Conservation (phyloP, 2,888 invertebrate genomes). For the Mythimna vitellina region DNA sequence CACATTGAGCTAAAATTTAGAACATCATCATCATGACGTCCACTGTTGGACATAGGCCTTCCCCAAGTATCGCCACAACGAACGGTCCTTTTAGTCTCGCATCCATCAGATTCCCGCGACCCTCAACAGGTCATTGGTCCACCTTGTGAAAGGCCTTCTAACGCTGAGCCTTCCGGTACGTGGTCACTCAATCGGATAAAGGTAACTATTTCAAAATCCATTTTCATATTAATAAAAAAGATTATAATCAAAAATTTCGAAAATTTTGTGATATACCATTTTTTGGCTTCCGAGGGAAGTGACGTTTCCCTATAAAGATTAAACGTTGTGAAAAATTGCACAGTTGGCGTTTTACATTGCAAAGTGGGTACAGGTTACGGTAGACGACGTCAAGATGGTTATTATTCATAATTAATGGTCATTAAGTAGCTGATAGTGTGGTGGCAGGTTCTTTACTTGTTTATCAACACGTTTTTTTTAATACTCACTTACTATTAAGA, state of each 20-base stretch:
- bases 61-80: too few relatives aligned
- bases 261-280: background rate
- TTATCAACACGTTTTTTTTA: background rate
- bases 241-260: background rate
- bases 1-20: too few relatives aligned
- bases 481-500: too few relatives aligned
- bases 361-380: slow-evolving; percentile 37
- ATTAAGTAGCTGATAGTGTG: slow-evolving; percentile 14
- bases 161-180: too few relatives aligned
- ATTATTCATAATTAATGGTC: slow-evolving; percentile 31
- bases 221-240: background rate
- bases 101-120: too few relatives aligned
- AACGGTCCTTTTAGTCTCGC: too few relatives aligned
- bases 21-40: too few relatives aligned
- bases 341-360: slow-evolving; percentile 41
- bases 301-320: slow-evolving; percentile 29
- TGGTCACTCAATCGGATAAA: too few relatives aligned
- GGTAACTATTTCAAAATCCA: too few relatives aligned
- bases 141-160: too few relatives aligned
- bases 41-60: too few relatives aligned
- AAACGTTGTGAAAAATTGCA: slow-evolving; percentile 53
- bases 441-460: background rate
- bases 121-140: too few relatives aligned
- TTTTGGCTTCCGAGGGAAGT: background rate
- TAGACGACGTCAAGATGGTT: slow-evolving; percentile 34